A percentile compares a stretch with the other conserved stretches of the same genome.
These are phyloP conservation scores for Pecten maximus DNA, from an alignment of 2,888 invertebrate species.

Conservation along the genomic window DNA sequence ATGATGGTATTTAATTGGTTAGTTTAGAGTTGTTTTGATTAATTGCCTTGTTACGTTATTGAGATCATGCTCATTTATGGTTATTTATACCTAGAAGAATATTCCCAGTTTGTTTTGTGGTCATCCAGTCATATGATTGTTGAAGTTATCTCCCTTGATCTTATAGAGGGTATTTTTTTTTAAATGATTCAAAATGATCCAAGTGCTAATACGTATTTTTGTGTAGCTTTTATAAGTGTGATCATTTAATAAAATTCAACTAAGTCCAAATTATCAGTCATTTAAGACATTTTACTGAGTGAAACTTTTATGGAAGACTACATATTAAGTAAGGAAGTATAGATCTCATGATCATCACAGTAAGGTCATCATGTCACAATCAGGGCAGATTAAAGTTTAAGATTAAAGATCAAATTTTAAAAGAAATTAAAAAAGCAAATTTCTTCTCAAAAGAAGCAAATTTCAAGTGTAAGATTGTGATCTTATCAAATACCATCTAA, in stretches of 20 bases:
- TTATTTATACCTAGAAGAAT: background rate
- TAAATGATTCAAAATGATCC: background rate
- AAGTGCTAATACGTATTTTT: background rate
- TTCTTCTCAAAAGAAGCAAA: no score
- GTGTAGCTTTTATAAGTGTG: background rate
- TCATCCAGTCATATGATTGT: background rate
- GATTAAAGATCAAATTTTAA: no score
- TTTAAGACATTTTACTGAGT: background rate
- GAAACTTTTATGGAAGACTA: background rate
- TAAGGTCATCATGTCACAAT: no score
- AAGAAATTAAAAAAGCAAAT: no score
- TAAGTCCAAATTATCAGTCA: background rate
- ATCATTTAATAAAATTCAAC: background rate
- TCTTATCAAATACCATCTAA: background rate
- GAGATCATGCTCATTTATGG: no score
- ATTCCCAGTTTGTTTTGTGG: background rate
- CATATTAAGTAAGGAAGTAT: background rate
- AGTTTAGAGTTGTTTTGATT: background rate
- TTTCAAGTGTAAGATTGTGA: background rate
- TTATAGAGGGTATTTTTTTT: background rate
- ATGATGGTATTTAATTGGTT: background rate
- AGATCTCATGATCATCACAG: no score
- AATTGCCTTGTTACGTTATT: background rate
- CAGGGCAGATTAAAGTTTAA: no score
- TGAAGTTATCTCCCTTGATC: conserved; percentile 15